Evolutionary conservation across 1,140 invertebrate genomes (phyloP).

Genomic region (Sweltsa coloradensis): DNA sequence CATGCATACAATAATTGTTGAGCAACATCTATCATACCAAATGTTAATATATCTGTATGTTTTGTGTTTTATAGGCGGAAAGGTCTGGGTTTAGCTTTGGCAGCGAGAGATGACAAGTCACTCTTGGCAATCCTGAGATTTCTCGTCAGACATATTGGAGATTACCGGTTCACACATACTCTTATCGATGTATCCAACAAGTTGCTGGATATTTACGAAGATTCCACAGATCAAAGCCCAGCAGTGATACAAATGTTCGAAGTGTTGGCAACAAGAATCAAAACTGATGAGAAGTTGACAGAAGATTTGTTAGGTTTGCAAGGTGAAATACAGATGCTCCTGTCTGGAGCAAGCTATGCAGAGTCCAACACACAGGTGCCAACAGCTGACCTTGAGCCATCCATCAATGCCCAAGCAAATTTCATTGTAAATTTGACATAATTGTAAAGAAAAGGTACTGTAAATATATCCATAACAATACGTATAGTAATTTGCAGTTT

Average conservation of each 20-base stretch:
- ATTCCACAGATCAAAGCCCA: slow-evolving; percentile 38
- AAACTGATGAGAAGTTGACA: slow-evolving; percentile 51
- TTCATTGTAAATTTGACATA: slow-evolving; percentile 4
- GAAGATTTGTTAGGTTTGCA: slow-evolving; percentile 45
- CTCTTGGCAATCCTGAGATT: slow-evolving; percentile 58
- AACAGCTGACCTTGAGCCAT: slow-evolving; percentile 1
- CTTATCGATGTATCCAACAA: slow-evolving; percentile 59
- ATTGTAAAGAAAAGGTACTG: background rate
- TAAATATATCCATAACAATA: too few species aligned
- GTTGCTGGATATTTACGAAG: slow-evolving; percentile 61
- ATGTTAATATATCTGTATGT: too few species aligned
- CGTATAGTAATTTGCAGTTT: too few species aligned
- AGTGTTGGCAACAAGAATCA: slow-evolving; percentile 43
- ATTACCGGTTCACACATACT: slow-evolving; percentile 55
- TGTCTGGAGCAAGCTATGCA: slow-evolving; percentile 27
- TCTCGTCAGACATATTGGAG: slow-evolving; percentile 60
- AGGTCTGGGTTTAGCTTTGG: slow-evolving; percentile 56
- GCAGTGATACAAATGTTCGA: slow-evolving; percentile 44
- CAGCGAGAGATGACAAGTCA: slow-evolving; percentile 50
- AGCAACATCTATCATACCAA: too few species aligned
- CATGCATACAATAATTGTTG: too few species aligned
- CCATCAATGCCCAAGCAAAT: background rate
- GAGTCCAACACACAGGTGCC: background rate
- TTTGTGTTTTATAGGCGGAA: slow-evolving; percentile 37
- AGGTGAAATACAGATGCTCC: slow-evolving; percentile 54